Conservation (phyloP, 2,113 vertebrate species). For the Hylia prasina region DNA sequence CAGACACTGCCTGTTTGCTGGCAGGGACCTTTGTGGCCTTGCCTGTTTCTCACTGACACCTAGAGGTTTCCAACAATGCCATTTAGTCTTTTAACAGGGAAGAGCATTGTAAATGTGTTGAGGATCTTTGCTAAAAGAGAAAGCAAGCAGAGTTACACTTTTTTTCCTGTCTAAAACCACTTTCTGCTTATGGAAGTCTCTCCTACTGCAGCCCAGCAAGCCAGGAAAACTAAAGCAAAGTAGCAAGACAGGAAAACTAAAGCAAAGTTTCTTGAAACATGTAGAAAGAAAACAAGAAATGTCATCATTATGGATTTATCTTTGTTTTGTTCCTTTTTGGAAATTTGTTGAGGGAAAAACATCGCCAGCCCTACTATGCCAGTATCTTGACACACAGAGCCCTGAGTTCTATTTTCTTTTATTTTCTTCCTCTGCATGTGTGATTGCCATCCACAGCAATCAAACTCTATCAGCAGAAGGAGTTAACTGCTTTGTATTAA, state of each 20-base stretch:
- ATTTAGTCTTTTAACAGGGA: not conserved
- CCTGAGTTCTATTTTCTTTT: not conserved
- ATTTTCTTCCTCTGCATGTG: not conserved
- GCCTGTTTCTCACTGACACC: not conserved
- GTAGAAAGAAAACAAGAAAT: not conserved
- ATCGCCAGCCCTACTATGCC: not conserved
- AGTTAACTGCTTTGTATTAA: not conserved
- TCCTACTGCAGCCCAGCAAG: not conserved
- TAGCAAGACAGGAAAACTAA: not conserved
- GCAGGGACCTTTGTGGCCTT: not conserved
- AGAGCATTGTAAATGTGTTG: not conserved
- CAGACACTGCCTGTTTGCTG: not conserved
- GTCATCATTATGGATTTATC: not conserved
- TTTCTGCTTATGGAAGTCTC: not conserved
- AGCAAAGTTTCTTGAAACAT: not conserved
- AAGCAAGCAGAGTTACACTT: not conserved
- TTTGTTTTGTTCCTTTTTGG: not conserved
- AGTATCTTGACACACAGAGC: not conserved
- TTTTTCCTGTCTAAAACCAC: rapidly evolving
- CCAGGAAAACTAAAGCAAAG: not conserved
- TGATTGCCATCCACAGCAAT: not conserved
- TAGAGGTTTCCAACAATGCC: not conserved
- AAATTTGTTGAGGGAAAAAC: not conserved
- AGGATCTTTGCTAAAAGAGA: not conserved
- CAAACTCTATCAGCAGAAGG: not conserved